Evolutionary conservation across 2,888 invertebrate genomes (phyloP).

Genomic region (Megalurothrips usitatus): DNA sequence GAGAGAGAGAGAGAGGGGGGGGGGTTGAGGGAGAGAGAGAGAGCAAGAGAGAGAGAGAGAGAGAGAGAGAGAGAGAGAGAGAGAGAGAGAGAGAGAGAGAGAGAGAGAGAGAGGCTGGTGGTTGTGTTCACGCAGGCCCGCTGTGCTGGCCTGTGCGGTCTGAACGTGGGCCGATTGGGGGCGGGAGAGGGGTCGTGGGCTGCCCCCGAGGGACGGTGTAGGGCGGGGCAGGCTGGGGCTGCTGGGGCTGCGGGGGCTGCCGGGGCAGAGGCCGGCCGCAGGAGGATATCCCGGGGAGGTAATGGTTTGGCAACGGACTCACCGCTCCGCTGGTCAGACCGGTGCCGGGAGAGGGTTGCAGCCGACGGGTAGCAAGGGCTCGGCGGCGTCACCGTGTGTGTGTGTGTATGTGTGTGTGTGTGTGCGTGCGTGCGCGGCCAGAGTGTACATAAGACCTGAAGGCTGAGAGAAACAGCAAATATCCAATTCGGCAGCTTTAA

Average conservation of each 20-base stretch:
- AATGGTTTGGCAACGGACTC: conserved; percentile 4
- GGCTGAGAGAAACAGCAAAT: conserved; percentile 24
- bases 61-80: too few relatives aligned
- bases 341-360: neutral
- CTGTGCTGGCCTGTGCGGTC: too few relatives aligned
- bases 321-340: neutral
- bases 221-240: too few relatives aligned
- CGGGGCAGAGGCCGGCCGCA: too few relatives aligned
- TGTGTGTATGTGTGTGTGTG: too few relatives aligned
- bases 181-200: neutral
- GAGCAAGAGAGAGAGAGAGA: too few relatives aligned
- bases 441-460: neutral
- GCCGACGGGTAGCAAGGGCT: neutral
- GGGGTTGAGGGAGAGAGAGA: too few relatives aligned
- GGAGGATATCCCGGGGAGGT: neutral
- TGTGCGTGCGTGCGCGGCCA: neutral
- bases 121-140: too few relatives aligned
- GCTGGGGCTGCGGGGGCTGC: too few relatives aligned
- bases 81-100: too few relatives aligned
- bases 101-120: too few relatives aligned
- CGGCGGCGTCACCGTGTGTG: neutral
- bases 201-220: neutral
- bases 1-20: too few relatives aligned
- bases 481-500: conserved; percentile 20
- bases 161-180: neutral